Base-by-base conservation (phyloP, 2,113 vertebrate species). In the Erythrolamprus reginae region DNA sequence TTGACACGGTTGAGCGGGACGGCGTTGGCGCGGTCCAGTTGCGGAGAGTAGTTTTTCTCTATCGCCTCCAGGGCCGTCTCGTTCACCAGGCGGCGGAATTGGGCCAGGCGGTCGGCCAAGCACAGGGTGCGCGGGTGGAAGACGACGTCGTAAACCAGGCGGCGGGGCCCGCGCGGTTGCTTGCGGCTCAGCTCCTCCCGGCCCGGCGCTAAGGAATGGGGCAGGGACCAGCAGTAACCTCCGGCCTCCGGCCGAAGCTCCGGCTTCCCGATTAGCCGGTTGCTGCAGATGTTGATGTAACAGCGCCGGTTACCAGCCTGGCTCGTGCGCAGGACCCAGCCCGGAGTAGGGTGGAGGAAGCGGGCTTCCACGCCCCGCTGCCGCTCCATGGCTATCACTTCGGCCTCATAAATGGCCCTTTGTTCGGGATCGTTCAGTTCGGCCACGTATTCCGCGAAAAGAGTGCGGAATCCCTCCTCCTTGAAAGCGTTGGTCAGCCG, bases 211-310 rank as follows among this genome's bases (percentile, higher is more conserved):
- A 99, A 93, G 89, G 97, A 97, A 96, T 98, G 97, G 0, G 98
- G 99, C 82, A 99, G 94, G 2, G 96, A 95, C 98, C 98, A 99
- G 6, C 96, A 83, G 0, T 93, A 92, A 0, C 96, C 93, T 0
- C 94, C 95, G 10, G 89, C 42, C 23, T 91, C 95, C 0, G 93
- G 5, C 12, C 84, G 93, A 82, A 94, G 93, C 77, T 91, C 90
- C 19, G 98, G 98, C 23, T 92, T 95, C 1, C 51, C 96, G 19
- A 99, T 90, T 45, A 97, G 95, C 0, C 95, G 92, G 94, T 97
- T 98, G 94, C 96, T 87, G 89, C 98, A 99, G 13, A 99, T 93
- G 15, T 99, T 99, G 84, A 99, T 96, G 90, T 97, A 99, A 94
- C 98, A 98, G 93, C 97, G 98, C 70, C 96, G 96, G 56, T 93